Conservation (phyloP, 2,797 vertebrate species). For the Pitangus sulphuratus region DNA sequence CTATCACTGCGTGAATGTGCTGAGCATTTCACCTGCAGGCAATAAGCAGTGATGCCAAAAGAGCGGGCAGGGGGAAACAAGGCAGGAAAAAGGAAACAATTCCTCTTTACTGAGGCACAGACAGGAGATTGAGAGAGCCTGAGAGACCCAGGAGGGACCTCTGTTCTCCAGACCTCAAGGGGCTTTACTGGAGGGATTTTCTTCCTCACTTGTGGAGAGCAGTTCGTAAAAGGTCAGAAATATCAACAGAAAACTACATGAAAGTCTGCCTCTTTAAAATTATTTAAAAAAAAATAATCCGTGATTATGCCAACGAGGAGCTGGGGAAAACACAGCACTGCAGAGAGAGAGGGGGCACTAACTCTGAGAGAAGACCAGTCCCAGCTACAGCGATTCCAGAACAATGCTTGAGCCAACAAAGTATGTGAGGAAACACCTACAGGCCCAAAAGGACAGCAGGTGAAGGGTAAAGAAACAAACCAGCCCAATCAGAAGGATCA, state of each 20-base stretch:
- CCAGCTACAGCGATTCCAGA: neutral
- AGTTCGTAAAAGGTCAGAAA: neutral
- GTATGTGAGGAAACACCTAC: neutral
- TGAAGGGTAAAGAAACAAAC: neutral
- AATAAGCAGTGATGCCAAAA: neutral
- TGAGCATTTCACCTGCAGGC: neutral
- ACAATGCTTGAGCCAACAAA: neutral
- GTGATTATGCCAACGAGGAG: neutral
- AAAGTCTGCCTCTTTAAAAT: neutral
- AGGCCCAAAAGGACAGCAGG: neutral
- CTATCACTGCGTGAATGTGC: neutral
- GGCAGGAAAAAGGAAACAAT: neutral
- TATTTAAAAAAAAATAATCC: neutral
- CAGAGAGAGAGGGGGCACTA: neutral
- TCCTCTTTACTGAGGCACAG: neutral
- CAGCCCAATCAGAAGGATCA: neutral
- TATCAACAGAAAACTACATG: neutral
- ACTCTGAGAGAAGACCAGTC: neutral
- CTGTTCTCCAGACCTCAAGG: neutral
- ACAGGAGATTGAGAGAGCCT: neutral
- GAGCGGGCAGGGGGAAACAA: neutral
- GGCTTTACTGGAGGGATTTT: neutral
- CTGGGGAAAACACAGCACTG: neutral
- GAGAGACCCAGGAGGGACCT: neutral
- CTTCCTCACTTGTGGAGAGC: neutral